These are phyloP conservation scores for Oxytorus armatus DNA, from an alignment of 2,888 invertebrate species.

Conservation along the genomic window DNA sequence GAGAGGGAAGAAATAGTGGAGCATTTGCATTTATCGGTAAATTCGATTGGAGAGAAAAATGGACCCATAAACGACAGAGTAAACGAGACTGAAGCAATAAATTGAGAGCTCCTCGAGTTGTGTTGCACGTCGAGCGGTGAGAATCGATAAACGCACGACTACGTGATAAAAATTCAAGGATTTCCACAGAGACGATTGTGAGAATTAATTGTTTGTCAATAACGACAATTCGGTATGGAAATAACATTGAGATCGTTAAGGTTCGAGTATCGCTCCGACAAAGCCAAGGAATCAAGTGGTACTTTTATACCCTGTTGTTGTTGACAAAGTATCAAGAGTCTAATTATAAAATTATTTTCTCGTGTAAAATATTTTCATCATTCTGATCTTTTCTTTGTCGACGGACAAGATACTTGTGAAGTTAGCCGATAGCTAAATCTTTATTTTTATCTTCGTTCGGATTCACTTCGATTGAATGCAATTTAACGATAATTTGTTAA, in stretches of 20 bases:
- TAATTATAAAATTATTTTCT: too few species aligned
- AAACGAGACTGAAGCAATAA: slow-evolving; percentile 39
- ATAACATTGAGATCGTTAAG: slow-evolving; percentile 22
- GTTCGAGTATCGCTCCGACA: slow-evolving; percentile 5
- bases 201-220: slow-evolving; percentile 50
- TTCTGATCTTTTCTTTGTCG: too few species aligned
- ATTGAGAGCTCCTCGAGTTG: slow-evolving; percentile 38
- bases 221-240: slow-evolving; percentile 31
- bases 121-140: slow-evolving; percentile 17
- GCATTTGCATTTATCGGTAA: slow-evolving; percentile 16
- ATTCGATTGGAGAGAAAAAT: background rate
- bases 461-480: too few species aligned
- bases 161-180: slow-evolving; percentile 13
- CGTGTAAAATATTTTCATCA: too few species aligned
- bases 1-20: background rate
- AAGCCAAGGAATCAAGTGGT: slow-evolving; percentile 15
- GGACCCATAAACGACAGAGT: slow-evolving; percentile 1
- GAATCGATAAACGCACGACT: slow-evolving; percentile 45
- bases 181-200: background rate
- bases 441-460: too few species aligned
- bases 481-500: too few species aligned
- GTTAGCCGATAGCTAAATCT: too few species aligned
- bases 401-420: too few species aligned
- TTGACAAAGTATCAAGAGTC: background rate
- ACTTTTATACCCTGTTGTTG: slow-evolving; percentile 10